These are phyloP conservation scores for Pelobates cultripes DNA, from an alignment of 2,797 vertebrate species.

Conservation along the genomic window DNA sequence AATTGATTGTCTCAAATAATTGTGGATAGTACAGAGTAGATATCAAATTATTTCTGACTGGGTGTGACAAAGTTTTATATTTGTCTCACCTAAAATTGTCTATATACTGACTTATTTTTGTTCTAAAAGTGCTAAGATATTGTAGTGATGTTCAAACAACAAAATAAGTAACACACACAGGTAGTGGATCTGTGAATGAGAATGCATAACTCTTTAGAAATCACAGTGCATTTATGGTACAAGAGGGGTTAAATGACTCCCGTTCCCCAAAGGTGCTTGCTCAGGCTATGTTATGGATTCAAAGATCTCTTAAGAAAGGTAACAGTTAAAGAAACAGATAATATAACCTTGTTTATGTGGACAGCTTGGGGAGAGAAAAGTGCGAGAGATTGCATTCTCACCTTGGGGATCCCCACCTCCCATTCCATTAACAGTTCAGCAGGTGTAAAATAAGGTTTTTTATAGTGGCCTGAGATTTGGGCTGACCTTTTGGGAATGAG, in stretches of 20 bases:
- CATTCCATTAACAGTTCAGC: constrained; percentile 96
- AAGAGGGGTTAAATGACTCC: not conserved
- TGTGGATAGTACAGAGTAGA: no score
- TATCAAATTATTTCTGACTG: no score
- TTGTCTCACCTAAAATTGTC: no score
- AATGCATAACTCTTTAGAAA: no score
- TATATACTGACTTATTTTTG: no score
- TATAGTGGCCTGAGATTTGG: constrained; percentile 79
- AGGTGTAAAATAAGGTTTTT: constrained; percentile 86
- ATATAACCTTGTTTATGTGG: constrained; percentile 86
- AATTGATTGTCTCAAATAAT: no score
- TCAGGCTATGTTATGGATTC: not conserved
- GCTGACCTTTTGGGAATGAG: constrained; percentile 87
- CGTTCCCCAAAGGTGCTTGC: not conserved
- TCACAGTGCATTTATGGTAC: no score
- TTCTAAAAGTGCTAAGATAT: no score
- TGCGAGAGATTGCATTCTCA: constrained; percentile 78
- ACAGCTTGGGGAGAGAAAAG: constrained; percentile 76
- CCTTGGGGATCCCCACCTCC: constrained; percentile 70
- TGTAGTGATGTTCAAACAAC: no score
- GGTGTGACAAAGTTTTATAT: no score
- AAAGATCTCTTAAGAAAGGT: constrained; percentile 8
- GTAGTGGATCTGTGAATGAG: no score
- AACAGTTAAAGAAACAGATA: constrained; percentile 10
- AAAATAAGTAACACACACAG: no score